A percentile compares a stretch with the other conserved stretches of the same genome.
Evolutionary conservation across 2,797 vertebrate genomes (phyloP).

Genomic region (Anguilla obscura): DNA sequence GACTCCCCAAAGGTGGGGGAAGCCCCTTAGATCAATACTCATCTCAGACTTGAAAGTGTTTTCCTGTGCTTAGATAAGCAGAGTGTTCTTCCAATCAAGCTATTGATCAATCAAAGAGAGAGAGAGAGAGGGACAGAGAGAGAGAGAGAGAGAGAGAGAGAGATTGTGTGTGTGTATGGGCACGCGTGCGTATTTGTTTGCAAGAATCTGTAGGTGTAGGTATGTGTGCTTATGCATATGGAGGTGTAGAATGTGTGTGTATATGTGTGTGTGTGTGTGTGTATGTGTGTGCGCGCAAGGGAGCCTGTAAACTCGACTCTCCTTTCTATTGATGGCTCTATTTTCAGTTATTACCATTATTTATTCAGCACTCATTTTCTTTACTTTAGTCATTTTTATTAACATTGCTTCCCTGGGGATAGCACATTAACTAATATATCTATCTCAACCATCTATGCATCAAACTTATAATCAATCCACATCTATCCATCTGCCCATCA

Average conservation of each 20-base stretch:
- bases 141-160: too few species aligned
- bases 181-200: too few species aligned
- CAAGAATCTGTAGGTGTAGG: background rate
- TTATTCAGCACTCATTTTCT: background rate
- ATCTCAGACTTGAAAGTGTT: background rate
- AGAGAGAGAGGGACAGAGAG: too few species aligned
- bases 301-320: background rate
- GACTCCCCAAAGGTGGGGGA: background rate
- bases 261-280: too few species aligned
- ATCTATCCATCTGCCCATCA: background rate
- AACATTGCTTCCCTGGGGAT: background rate
- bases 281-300: background rate
- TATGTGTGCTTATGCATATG: background rate
- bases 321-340: background rate
- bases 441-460: background rate
- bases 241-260: too few species aligned
- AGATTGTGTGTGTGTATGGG: too few species aligned
- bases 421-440: background rate
- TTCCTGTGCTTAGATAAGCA: constrained; percentile 17
- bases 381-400: background rate
- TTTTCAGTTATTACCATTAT: background rate
- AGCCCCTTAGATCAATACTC: constrained; percentile 13
- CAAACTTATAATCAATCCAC: background rate
- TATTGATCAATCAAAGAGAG: background rate
- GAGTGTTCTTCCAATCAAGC: background rate